These are phyloP conservation scores for Semnornis frantzii DNA, from an alignment of 2,113 vertebrate species.

Conservation along the genomic window DNA sequence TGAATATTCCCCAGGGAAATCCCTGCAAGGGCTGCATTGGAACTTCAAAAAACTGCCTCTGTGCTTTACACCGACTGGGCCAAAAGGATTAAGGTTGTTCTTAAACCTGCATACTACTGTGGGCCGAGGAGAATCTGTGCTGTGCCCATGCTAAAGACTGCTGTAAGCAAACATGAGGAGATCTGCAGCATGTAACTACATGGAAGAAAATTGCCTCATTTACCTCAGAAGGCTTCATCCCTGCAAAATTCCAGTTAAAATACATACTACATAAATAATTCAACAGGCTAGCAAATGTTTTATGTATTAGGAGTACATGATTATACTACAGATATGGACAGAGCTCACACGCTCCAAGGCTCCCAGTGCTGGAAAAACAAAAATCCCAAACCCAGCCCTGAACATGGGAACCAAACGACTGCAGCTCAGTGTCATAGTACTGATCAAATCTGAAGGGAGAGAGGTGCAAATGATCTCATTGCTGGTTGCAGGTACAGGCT, in stretches of 20 bases:
- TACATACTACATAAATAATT: conserved; percentile 61
- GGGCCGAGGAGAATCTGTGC: background rate
- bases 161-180: conserved; percentile 26
- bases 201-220: conserved; percentile 54
- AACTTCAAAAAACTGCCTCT: background rate
- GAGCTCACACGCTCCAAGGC: conserved; percentile 25
- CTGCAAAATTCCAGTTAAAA: conserved; percentile 56
- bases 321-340: conserved; percentile 56
- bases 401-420: conserved; percentile 32
- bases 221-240: conserved; percentile 51
- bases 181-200: conserved; percentile 38
- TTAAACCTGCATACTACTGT: background rate
- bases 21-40: background rate
- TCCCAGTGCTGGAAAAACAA: background rate
- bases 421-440: background rate
- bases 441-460: conserved; percentile 29
- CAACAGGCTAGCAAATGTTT: conserved; percentile 54
- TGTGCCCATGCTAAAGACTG: background rate
- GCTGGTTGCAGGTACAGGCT: background rate
- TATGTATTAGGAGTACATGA: conserved; percentile 63
- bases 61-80: background rate
- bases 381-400: background rate
- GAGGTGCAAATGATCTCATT: background rate
- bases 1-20: background rate
- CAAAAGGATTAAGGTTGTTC: conserved; percentile 19